Conservation (phyloP, 1,140 invertebrate species). For the Piezodorus guildinii region DNA sequence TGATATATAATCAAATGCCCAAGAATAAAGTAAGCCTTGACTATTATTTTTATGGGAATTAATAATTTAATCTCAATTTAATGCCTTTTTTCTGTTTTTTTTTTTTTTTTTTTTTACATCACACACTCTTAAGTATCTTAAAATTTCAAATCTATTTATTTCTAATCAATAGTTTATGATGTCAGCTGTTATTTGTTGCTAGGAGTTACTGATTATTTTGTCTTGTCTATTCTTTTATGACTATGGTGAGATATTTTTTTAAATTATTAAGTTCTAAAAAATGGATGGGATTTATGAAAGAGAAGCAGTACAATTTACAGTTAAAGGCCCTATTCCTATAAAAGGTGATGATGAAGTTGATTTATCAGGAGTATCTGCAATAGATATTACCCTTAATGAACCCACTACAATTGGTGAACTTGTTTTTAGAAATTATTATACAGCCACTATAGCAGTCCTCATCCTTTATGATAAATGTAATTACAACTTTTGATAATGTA, state of each 20-base stretch:
- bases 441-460: conserved; percentile 32
- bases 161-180: too few species aligned
- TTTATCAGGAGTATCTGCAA: neutral
- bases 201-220: neutral
- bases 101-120: too few species aligned
- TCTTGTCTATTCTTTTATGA: neutral
- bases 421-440: conserved; percentile 41
- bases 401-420: conserved; percentile 37
- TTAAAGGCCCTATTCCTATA: conserved; percentile 11
- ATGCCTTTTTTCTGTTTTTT: too few species aligned
- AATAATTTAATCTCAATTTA: too few species aligned
- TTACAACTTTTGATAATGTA: neutral
- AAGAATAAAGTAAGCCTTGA: too few species aligned
- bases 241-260: neutral
- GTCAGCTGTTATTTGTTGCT: neutral
- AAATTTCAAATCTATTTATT: too few species aligned
- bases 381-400: conserved; percentile 22
- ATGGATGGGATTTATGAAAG: conserved; percentile 1
- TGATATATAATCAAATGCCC: too few species aligned
- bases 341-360: neutral
- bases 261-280: neutral
- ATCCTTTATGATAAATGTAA: conserved; percentile 12
- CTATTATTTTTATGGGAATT: too few species aligned
- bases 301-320: conserved; percentile 3
- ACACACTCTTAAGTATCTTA: too few species aligned